These are phyloP conservation scores for Gephyroberyx darwinii DNA, from an alignment of 2,797 vertebrate species.

Conservation along the genomic window DNA sequence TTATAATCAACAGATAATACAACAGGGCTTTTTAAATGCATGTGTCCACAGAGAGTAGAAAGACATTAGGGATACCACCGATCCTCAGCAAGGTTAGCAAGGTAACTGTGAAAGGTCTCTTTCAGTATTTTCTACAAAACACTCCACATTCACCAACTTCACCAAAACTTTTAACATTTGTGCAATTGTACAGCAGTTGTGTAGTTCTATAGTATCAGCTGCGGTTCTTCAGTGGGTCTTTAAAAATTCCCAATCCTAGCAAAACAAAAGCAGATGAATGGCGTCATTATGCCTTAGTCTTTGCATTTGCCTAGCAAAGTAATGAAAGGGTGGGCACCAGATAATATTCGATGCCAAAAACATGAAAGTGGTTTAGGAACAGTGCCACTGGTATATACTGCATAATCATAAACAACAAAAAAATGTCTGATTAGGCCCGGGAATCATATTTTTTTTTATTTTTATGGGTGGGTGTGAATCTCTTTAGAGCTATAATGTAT, in stretches of 20 bases:
- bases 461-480: background rate
- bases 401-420: slow-evolving; percentile 10
- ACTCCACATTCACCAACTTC: too few species aligned
- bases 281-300: too few species aligned
- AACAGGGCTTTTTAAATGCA: background rate
- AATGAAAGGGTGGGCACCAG: too few species aligned
- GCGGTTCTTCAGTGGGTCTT: background rate
- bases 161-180: too few species aligned
- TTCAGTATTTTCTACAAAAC: too few species aligned
- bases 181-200: too few species aligned
- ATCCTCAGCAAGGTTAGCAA: background rate
- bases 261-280: slow-evolving; percentile 25
- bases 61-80: too few species aligned
- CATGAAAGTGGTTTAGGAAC: too few species aligned
- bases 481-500: too few species aligned
- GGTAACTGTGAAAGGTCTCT: background rate
- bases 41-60: slow-evolving; percentile 10
- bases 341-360: too few species aligned
- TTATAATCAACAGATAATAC: slow-evolving; percentile 23
- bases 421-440: slow-evolving; percentile 23
- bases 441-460: background rate
- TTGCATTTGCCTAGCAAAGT: too few species aligned
- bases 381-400: too few species aligned
- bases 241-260: background rate
- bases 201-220: slow-evolving; percentile 5